A percentile compares a stretch with the other conserved stretches of the same genome.
Evolutionary conservation across 1,140 invertebrate genomes (phyloP).

Genomic region (Drosophila sulfurigaster): DNA sequence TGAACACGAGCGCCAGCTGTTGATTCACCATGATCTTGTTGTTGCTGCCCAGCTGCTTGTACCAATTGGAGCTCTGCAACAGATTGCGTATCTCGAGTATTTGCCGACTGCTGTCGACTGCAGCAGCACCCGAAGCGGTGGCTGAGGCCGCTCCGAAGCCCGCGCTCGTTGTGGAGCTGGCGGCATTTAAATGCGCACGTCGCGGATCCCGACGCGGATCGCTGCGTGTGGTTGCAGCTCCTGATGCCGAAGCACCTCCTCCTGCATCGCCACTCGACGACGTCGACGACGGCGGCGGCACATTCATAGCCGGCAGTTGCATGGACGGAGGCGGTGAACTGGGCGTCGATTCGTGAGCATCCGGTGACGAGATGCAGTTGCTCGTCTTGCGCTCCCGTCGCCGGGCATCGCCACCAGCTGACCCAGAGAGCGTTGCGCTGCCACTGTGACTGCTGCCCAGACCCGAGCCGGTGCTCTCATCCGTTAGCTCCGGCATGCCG

Average conservation of each 20-base stretch:
- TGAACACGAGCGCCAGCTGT: slow-evolving; percentile 87
- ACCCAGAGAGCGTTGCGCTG: background rate
- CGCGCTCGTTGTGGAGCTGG: background rate
- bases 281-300: slow-evolving; percentile 42
- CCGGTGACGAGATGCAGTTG: slow-evolving; percentile 60
- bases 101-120: slow-evolving; percentile 54
- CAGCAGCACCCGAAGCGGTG: background rate
- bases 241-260: background rate
- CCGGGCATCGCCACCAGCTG: background rate
- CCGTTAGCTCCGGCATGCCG: slow-evolving; percentile 79
- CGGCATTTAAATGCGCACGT: slow-evolving; percentile 53
- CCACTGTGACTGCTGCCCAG: background rate
- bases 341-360: slow-evolving; percentile 52
- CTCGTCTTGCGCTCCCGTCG: slow-evolving; percentile 35
- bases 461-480: slow-evolving; percentile 6
- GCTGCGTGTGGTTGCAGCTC: slow-evolving; percentile 10
- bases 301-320: slow-evolving; percentile 51
- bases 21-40: slow-evolving; percentile 89
- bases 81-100: slow-evolving; percentile 86
- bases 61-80: slow-evolving; percentile 88
- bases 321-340: slow-evolving; percentile 53
- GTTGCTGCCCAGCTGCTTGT: slow-evolving; percentile 88
- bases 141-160: background rate
- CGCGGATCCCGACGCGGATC: slow-evolving; percentile 69
- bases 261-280: background rate